phyloP scores from a whole-genome alignment of 2,113 vertebrate species.

The Acrocephalus kingi region DNA sequence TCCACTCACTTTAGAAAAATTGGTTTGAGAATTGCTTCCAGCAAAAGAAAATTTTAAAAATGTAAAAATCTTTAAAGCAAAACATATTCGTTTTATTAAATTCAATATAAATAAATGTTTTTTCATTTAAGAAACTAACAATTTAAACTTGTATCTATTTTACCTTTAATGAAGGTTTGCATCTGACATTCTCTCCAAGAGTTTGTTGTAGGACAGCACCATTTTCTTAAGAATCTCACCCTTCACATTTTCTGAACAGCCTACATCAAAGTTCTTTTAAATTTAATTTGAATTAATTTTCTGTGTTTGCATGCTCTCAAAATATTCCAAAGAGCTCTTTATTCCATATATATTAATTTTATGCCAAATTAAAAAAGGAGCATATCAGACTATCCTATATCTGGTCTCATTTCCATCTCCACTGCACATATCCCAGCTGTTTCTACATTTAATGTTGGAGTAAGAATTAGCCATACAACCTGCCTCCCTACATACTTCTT shows the following conservation, averaged over 20 bases:
- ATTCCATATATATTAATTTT: background rate
- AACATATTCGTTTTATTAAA: background rate
- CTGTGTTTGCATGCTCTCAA: background rate
- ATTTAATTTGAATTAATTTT: background rate
- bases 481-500: background rate
- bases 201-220: background rate
- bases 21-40: background rate
- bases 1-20: background rate
- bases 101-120: background rate
- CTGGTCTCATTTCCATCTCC: background rate
- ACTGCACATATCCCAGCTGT: background rate
- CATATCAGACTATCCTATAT: background rate
- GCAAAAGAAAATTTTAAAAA: background rate
- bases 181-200: background rate
- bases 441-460: background rate
- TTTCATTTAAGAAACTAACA: background rate
- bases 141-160: background rate
- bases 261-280: background rate
- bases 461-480: background rate
- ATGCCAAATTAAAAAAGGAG: background rate
- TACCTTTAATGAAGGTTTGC: background rate
- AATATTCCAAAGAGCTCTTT: background rate
- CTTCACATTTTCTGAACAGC: background rate
- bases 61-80: background rate
- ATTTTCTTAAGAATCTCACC: background rate